phyloP scores from a whole-genome alignment of 2,797 vertebrate species.

The Notolabrus celidotus region DNA sequence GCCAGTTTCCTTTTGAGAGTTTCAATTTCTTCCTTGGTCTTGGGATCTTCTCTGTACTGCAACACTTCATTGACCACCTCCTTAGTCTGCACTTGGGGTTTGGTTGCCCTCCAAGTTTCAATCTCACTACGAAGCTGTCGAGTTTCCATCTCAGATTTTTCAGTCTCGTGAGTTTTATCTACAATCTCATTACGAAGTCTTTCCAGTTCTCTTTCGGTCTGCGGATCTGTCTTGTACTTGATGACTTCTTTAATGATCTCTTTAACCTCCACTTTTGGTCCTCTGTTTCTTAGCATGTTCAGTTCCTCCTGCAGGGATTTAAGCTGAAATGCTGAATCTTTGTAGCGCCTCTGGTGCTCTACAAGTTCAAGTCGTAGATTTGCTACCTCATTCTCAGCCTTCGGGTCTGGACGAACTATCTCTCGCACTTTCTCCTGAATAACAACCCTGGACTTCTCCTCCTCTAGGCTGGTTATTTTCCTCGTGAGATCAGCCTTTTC shows the following conservation, averaged over 20 bases:
- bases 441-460: slow-evolving; percentile 92
- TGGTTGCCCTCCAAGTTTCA: slow-evolving; percentile 91
- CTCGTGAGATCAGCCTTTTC: slow-evolving; percentile 91
- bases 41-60: slow-evolving; percentile 95
- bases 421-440: slow-evolving; percentile 96
- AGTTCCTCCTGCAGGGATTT: slow-evolving; percentile 89
- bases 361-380: slow-evolving; percentile 95
- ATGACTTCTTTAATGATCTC: slow-evolving; percentile 98
- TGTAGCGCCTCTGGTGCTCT: slow-evolving; percentile 91
- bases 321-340: slow-evolving; percentile 89
- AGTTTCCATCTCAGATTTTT: slow-evolving; percentile 93
- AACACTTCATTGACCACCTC: slow-evolving; percentile 96
- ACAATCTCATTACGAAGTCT: slow-evolving; percentile 94
- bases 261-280: slow-evolving; percentile 92
- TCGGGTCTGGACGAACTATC: slow-evolving; percentile 95
- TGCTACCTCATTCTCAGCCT: slow-evolving; percentile 94
- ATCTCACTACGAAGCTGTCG: slow-evolving; percentile 94
- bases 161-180: slow-evolving; percentile 91
- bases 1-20: slow-evolving; percentile 88
- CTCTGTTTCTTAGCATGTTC: slow-evolving; percentile 87
- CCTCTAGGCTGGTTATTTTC: slow-evolving; percentile 91
- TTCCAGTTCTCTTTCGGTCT: slow-evolving; percentile 93
- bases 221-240: slow-evolving; percentile 95
- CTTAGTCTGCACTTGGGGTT: slow-evolving; percentile 94
- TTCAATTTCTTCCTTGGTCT: slow-evolving; percentile 94